Evolutionary conservation across 2,888 invertebrate genomes (phyloP).

Genomic region (Epinotia nisella): DNA sequence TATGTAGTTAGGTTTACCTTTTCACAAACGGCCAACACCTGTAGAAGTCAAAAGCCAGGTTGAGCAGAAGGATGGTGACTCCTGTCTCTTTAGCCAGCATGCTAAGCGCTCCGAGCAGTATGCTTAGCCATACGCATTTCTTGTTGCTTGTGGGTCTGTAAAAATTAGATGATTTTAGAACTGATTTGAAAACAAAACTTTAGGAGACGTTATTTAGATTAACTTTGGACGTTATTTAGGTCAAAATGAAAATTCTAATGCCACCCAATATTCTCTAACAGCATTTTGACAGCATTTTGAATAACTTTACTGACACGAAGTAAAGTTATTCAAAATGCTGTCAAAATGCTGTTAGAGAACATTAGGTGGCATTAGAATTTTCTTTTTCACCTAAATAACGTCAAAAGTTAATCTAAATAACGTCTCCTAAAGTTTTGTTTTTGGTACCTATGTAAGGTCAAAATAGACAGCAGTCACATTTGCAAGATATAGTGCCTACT

Average conservation of each 20-base stretch:
- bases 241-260: not conserved
- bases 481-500: too few relatives aligned
- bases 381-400: not conserved
- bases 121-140: slow-evolving; percentile 87
- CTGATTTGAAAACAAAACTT: not conserved
- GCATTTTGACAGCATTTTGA: too few relatives aligned
- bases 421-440: not conserved
- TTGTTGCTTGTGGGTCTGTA: slow-evolving; percentile 75
- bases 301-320: too few relatives aligned
- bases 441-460: not conserved
- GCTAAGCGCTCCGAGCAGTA: slow-evolving; percentile 89
- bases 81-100: slow-evolving; percentile 96
- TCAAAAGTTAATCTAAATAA: not conserved
- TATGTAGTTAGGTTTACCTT: slow-evolving; percentile 76
- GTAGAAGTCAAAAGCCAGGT: slow-evolving; percentile 91
- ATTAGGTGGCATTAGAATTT: not conserved
- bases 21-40: slow-evolving; percentile 90
- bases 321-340: too few relatives aligned
- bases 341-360: too few relatives aligned
- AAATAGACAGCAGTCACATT: not conserved
- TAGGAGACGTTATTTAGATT: not conserved
- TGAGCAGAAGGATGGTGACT: slow-evolving; percentile 90
- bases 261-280: too few relatives aligned
- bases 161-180: slow-evolving; percentile 46
- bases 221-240: too few relatives aligned